Evolutionary conservation across 2,888 invertebrate genomes (phyloP).

Genomic region (Embidobia sp.): DNA sequence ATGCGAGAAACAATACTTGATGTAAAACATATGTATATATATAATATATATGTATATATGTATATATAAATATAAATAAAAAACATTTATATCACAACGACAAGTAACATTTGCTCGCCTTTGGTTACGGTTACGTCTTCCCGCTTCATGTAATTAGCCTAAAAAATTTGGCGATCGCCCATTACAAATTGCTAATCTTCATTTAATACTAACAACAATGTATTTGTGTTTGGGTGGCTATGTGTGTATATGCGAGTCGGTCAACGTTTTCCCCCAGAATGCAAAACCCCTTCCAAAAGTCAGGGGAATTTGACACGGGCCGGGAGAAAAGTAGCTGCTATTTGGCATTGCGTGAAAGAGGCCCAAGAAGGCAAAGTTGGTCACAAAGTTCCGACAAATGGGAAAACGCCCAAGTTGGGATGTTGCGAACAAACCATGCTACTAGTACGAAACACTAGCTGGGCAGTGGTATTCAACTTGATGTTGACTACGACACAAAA

Average conservation of each 20-base stretch:
- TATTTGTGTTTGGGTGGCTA: constrained; percentile 11
- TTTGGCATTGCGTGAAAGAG: too few species aligned
- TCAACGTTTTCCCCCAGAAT: too few species aligned
- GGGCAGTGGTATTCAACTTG: constrained; percentile 42
- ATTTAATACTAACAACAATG: constrained; percentile 51
- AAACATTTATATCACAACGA: constrained; percentile 70
- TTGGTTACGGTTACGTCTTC: constrained; percentile 70
- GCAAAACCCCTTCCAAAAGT: too few species aligned
- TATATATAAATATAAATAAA: constrained; percentile 69
- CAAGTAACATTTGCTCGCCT: constrained; percentile 73
- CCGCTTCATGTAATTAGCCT: constrained; percentile 25
- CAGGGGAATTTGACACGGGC: too few species aligned
- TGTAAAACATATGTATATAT: constrained; percentile 50
- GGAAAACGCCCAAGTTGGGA: too few species aligned
- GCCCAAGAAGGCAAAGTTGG: too few species aligned
- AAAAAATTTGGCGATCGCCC: constrained; percentile 47
- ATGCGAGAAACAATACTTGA: constrained; percentile 44
- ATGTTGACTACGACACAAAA: constrained; percentile 42
- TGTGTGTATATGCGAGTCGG: constrained; percentile 10
- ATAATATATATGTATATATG: constrained; percentile 63
- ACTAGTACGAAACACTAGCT: background rate
- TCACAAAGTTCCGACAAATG: too few species aligned
- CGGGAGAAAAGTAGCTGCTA: too few species aligned
- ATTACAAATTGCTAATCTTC: constrained; percentile 49
- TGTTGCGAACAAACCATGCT: too few species aligned